Evolutionary conservation across 2,797 vertebrate species (phyloP).

Genomic region (Pangasius macronema): DNA sequence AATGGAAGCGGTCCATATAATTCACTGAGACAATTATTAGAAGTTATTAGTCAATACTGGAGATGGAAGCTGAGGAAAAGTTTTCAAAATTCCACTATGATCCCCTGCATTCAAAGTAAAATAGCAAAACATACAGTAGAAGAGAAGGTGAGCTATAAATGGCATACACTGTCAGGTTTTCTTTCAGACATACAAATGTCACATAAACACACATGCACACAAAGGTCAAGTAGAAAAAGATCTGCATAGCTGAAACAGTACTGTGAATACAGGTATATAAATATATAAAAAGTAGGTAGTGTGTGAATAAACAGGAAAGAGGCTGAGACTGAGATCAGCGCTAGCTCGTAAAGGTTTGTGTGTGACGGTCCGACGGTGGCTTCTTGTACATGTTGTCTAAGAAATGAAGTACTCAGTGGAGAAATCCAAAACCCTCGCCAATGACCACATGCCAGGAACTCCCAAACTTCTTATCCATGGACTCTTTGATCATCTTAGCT

Average conservation of each 20-base stretch:
- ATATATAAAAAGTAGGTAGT: constrained; percentile 52
- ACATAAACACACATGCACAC: constrained; percentile 38
- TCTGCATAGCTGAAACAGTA: constrained; percentile 58
- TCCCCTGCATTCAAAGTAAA: constrained; percentile 20
- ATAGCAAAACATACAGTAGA: not conserved
- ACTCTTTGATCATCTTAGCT: constrained; percentile 99
- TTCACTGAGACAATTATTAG: constrained; percentile 18
- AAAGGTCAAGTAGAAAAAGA: constrained; percentile 52
- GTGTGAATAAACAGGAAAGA: constrained; percentile 18
- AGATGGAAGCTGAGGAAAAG: constrained; percentile 6
- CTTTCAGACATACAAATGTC: constrained; percentile 25
- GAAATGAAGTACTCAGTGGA: no score
- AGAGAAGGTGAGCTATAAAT: constrained; percentile 34
- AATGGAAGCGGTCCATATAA: not conserved
- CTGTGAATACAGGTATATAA: constrained; percentile 42
- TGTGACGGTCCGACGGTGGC: no score
- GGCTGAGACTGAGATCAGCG: constrained; percentile 42
- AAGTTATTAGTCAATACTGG: not conserved
- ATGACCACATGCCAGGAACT: constrained; percentile 99
- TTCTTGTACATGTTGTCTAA: no score
- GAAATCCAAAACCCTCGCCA: constrained; percentile 95
- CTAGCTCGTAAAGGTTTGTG: no score
- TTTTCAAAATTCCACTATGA: not conserved
- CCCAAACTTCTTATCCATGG: constrained; percentile 98
- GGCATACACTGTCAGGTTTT: constrained; percentile 25